These are phyloP conservation scores for Imbricaverruca yamaguchii DNA, from an alignment of 2,888 invertebrate species.

Conservation along the genomic window DNA sequence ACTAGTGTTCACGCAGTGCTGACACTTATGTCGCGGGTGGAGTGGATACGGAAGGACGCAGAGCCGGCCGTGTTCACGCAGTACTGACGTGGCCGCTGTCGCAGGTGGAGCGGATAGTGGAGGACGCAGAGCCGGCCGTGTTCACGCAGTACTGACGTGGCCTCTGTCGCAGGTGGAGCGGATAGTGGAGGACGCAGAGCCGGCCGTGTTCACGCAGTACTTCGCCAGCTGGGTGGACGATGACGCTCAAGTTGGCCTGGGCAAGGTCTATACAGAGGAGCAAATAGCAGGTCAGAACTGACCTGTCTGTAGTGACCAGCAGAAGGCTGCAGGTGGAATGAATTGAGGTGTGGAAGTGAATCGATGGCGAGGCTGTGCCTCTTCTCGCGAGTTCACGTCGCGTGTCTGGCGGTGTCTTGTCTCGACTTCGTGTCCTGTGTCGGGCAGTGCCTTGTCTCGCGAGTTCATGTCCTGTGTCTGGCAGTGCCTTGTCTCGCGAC, in stretches of 20 bases:
- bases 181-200: constrained; percentile 74
- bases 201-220: constrained; percentile 80
- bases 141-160: constrained; percentile 70
- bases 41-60: constrained; percentile 68
- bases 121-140: constrained; percentile 72
- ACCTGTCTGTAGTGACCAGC: no score
- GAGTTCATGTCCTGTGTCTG: no score
- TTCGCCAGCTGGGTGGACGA: constrained; percentile 68
- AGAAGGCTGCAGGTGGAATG: no score
- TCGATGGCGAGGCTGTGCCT: no score
- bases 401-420: no score
- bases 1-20: constrained; percentile 84
- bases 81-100: no score
- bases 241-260: constrained; percentile 47
- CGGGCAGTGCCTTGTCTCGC: no score
- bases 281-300: constrained; percentile 37
- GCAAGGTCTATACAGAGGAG: constrained; percentile 38
- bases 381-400: no score
- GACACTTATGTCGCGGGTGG: no score
- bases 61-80: constrained; percentile 84
- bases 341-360: no score
- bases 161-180: constrained; percentile 50
- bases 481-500: no score
- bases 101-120: constrained; percentile 64
- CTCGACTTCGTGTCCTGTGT: no score